Percentiles rank a stretch among this genome's conserved stretches.
Conservation (phyloP, 2,888 invertebrate genomes). For the Gonocerus acuteangulatus region DNA sequence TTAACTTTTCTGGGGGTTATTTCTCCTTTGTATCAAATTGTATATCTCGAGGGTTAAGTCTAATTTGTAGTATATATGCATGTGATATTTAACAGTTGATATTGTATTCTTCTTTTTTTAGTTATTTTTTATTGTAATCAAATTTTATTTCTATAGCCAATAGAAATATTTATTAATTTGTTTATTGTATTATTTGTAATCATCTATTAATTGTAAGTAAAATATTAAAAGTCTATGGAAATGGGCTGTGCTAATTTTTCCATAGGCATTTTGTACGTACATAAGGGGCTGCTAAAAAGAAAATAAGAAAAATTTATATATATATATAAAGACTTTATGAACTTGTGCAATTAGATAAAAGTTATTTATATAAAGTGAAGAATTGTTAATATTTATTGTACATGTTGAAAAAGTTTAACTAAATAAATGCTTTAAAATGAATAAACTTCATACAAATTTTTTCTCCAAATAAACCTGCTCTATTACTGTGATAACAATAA, state of each 20-base stretch:
- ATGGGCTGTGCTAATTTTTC: neutral
- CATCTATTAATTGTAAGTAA: neutral
- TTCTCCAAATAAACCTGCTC: too few relatives aligned
- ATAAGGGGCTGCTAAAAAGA: neutral
- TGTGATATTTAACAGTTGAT: neutral
- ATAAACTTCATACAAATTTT: too few relatives aligned
- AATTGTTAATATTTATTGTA: slow-evolving; percentile 19
- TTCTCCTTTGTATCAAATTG: neutral
- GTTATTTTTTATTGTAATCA: neutral
- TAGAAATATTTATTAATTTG: neutral
- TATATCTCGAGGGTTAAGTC: neutral
- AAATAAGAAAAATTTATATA: neutral
- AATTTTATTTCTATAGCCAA: neutral
- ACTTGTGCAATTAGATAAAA: slow-evolving; percentile 18
- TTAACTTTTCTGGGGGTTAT: too few relatives aligned
- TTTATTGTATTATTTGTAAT: neutral
- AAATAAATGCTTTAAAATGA: neutral
- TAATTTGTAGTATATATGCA: neutral
- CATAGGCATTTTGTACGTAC: neutral
- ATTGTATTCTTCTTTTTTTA: neutral
- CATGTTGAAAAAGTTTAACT: slow-evolving; percentile 9
- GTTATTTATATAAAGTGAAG: neutral
- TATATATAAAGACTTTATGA: slow-evolving; percentile 2
- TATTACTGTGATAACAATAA: neutral
- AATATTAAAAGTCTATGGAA: neutral